Conservation (phyloP, 2,113 vertebrate genomes). For the Platycercus adscitus region DNA sequence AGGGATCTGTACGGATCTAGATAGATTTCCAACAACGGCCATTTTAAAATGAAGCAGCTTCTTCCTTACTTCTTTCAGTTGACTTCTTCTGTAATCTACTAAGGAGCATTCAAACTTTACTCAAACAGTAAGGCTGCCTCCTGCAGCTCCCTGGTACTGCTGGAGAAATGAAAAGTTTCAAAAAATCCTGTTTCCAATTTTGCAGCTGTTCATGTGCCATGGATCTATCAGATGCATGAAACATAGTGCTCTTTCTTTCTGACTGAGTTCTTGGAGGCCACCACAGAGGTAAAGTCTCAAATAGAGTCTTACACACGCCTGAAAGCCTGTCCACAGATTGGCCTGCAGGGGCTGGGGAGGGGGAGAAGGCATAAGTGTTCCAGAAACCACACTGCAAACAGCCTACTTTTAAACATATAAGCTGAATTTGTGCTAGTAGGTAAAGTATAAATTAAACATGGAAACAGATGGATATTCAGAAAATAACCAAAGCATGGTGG, state of each 20-base stretch:
- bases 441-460: constrained; percentile 31
- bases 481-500: constrained; percentile 23
- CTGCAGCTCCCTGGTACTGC: not conserved
- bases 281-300: not conserved
- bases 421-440: constrained; percentile 6
- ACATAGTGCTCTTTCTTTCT: rapidly evolving
- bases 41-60: not conserved
- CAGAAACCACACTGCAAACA: not conserved
- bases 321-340: not conserved
- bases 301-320: not conserved
- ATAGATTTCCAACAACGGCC: not conserved
- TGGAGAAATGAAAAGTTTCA: not conserved
- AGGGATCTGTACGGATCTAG: not conserved
- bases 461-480: constrained; percentile 51
- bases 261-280: not conserved
- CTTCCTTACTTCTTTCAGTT: not conserved
- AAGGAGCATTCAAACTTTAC: not conserved
- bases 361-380: not conserved
- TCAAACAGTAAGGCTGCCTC: not conserved
- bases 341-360: not conserved
- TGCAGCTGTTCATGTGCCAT: rapidly evolving
- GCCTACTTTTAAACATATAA: not conserved
- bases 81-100: not conserved
- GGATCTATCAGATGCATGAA: not conserved
- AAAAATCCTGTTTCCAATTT: not conserved